phyloP scores from a whole-genome alignment of 2,113 vertebrate species.

The Menura novaehollandiae region DNA sequence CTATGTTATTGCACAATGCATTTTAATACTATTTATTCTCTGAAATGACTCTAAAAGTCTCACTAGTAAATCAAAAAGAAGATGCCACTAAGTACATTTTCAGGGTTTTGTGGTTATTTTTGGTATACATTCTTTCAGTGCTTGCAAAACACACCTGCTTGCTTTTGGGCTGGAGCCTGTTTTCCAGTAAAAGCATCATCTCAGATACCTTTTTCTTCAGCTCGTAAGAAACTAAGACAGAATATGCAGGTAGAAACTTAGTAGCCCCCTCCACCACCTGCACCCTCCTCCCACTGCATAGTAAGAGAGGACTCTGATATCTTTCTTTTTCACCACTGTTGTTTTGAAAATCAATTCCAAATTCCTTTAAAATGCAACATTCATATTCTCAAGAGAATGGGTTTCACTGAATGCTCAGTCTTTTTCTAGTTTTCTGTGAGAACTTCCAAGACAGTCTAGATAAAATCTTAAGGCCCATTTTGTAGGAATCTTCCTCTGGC shows the following conservation, averaged over 20 bases:
- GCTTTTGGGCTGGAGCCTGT: constrained; percentile 36
- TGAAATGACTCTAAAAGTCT: constrained; percentile 39
- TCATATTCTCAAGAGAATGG: constrained; percentile 39
- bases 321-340: constrained; percentile 9
- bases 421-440: constrained; percentile 1
- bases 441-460: constrained; percentile 44
- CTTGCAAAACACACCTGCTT: constrained; percentile 52
- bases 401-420: constrained; percentile 31
- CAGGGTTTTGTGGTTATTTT: constrained; percentile 57
- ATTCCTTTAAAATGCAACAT: constrained; percentile 23
- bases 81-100: constrained; percentile 29
- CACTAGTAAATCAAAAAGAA: constrained; percentile 50
- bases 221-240: background rate
- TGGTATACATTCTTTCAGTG: constrained; percentile 53
- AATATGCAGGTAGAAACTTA: background rate
- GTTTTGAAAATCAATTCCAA: constrained; percentile 6
- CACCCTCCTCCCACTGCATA: background rate
- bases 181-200: constrained; percentile 16
- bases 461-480: constrained; percentile 61
- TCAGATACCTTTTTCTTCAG: constrained; percentile 26
- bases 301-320: background rate
- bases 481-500: constrained; percentile 59
- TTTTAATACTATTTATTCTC: constrained; percentile 17
- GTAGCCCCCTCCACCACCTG: background rate
- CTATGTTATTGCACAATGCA: constrained; percentile 52